These are phyloP conservation scores for Nilaparvata lugens DNA, from an alignment of 1,140 invertebrate genomes.

Conservation along the genomic window DNA sequence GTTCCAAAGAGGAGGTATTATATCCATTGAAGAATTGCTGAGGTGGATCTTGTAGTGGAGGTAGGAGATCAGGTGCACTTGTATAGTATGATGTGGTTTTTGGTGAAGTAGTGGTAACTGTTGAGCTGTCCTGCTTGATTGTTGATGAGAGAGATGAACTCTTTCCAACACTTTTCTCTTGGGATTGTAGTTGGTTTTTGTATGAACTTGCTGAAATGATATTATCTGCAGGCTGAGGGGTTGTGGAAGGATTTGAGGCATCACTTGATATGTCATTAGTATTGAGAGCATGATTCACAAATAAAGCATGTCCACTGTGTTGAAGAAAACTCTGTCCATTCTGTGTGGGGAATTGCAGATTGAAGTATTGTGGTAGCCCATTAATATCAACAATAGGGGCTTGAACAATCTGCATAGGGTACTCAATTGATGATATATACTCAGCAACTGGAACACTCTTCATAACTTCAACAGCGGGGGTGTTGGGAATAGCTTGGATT, in stretches of 20 bases:
- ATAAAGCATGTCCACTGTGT: constrained; percentile 6
- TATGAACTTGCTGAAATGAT: neutral
- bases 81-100: neutral
- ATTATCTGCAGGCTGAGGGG: neutral
- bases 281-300: constrained; percentile 1
- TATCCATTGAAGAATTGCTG: neutral
- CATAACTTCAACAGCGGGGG: neutral
- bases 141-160: no score
- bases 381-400: constrained; percentile 25
- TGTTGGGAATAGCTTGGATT: neutral
- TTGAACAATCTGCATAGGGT: constrained; percentile 28
- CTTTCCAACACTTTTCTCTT: no score
- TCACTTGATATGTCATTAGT: neutral
- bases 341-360: constrained; percentile 12
- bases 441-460: constrained; percentile 28
- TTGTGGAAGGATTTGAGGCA: neutral
- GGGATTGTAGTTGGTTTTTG: neutral
- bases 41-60: neutral
- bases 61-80: neutral
- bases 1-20: constrained; percentile 7
- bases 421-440: constrained; percentile 28
- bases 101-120: neutral
- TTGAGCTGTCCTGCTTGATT: neutral
- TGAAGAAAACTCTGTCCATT: neutral
- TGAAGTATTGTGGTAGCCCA: constrained; percentile 21